These are phyloP conservation scores for Leptodactylus fallax DNA, from an alignment of 2,797 vertebrate genomes.

Conservation along the genomic window DNA sequence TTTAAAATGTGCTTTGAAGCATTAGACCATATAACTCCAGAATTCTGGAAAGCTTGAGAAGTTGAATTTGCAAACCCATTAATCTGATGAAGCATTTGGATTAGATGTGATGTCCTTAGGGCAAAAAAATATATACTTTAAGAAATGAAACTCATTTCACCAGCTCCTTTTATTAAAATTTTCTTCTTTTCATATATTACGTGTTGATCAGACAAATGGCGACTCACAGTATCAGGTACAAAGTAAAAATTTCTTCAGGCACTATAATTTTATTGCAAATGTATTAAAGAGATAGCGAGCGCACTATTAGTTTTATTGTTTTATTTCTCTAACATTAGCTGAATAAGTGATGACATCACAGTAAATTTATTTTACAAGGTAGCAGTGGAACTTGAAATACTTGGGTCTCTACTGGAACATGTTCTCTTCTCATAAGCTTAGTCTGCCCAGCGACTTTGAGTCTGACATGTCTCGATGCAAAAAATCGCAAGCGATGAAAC, in stretches of 20 bases:
- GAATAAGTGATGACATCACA: not conserved
- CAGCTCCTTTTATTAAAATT: conserved; percentile 9
- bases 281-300: not conserved
- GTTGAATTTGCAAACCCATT: conserved; percentile 44
- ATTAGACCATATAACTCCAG: conserved; percentile 20
- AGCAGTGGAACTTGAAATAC: not conserved
- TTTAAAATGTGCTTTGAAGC: conserved; percentile 54
- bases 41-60: conserved; percentile 24
- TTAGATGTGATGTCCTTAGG: conserved; percentile 25
- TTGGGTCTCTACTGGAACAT: no score
- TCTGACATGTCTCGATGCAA: no score
- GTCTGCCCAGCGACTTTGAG: no score
- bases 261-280: not conserved
- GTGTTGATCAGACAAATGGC: not conserved
- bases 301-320: not conserved
- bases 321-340: not conserved
- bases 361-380: not conserved
- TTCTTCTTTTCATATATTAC: not conserved
- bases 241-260: not conserved
- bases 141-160: conserved; percentile 12
- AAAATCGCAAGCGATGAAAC: no score
- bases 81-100: conserved; percentile 32
- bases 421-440: no score
- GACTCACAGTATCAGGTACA: not conserved
- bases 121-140: conserved; percentile 19